These are phyloP conservation scores for Sebastes flavidus DNA, from an alignment of 2,797 vertebrate genomes.

Conservation along the genomic window DNA sequence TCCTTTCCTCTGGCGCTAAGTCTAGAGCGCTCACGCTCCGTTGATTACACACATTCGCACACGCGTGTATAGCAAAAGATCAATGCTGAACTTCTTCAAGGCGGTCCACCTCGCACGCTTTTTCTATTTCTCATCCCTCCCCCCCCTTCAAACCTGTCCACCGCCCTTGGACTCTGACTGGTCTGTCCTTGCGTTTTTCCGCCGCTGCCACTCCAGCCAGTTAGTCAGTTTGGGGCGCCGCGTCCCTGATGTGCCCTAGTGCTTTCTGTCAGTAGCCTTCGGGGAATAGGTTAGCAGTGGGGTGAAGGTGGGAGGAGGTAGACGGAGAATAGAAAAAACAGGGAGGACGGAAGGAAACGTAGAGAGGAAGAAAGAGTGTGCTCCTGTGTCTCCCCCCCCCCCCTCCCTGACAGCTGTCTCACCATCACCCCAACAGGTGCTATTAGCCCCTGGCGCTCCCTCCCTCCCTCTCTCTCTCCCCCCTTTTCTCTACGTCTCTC, in stretches of 20 bases:
- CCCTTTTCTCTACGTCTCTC: constrained; percentile 47
- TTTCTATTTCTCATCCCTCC: not conserved
- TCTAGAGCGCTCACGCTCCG: constrained; percentile 35
- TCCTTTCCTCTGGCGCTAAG: constrained; percentile 37
- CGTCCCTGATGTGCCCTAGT: constrained; percentile 29
- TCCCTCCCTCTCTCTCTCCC: constrained; percentile 20
- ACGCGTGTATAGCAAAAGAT: not conserved
- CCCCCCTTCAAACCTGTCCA: not conserved
- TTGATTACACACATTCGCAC: constrained; percentile 27
- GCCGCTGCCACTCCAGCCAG: constrained; percentile 41
- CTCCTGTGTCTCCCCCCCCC: constrained; percentile 23
- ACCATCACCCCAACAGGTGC: constrained; percentile 92
- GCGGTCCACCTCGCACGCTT: not conserved
- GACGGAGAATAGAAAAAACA: constrained; percentile 23
- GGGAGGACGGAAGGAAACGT: constrained; percentile 7
- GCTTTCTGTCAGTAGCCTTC: constrained; percentile 44
- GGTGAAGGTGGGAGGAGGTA: constrained; percentile 10
- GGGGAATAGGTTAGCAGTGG: constrained; percentile 16
- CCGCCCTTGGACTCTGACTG: constrained; percentile 46
- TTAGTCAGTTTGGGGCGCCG: constrained; percentile 16
- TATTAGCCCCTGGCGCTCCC: constrained; percentile 81
- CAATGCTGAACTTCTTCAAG: constrained; percentile 39
- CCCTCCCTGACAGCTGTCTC: constrained; percentile 87
- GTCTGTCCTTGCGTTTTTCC: constrained; percentile 33
- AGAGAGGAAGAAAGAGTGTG: constrained; percentile 17